Percentiles rank a stretch among this genome's conserved stretches.
These are phyloP conservation scores for Sebastes vulpes DNA, from an alignment of 2,797 vertebrate species.

Conservation along the genomic window DNA sequence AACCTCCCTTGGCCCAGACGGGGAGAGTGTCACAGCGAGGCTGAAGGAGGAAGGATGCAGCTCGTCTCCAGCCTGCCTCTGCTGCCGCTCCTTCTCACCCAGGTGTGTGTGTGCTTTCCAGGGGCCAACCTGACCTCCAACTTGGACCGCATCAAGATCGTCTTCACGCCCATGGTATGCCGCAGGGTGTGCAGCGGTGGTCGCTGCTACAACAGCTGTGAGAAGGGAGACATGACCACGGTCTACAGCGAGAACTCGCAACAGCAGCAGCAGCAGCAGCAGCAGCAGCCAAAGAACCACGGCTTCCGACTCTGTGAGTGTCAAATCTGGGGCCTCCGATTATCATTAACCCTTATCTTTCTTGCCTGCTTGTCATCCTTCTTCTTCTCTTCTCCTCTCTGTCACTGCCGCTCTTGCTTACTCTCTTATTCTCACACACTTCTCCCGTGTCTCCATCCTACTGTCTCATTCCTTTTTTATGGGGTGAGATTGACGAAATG, in stretches of 20 bases:
- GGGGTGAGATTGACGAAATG: slow-evolving; percentile 62
- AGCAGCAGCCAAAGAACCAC: slow-evolving; percentile 83
- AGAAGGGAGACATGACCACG: slow-evolving; percentile 94
- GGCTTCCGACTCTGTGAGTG: slow-evolving; percentile 97
- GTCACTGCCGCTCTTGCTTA: slow-evolving; percentile 17
- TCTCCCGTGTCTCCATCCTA: slow-evolving; percentile 37
- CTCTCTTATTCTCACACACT: slow-evolving; percentile 36
- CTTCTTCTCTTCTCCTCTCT: slow-evolving; percentile 2
- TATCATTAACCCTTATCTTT: neutral
- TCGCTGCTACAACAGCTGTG: slow-evolving; percentile 92
- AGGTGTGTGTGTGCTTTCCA: slow-evolving; percentile 83
- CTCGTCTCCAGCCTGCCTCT: slow-evolving; percentile 61
- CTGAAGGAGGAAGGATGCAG: slow-evolving; percentile 80
- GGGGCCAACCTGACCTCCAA: slow-evolving; percentile 93
- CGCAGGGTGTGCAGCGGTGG: slow-evolving; percentile 89
- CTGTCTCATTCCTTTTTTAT: slow-evolving; percentile 53
- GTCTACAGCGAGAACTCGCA: slow-evolving; percentile 92
- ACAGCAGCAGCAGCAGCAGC: slow-evolving; percentile 85
- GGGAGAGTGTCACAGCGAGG: slow-evolving; percentile 72
- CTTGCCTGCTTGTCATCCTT: slow-evolving; percentile 2
- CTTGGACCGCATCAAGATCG: slow-evolving; percentile 95
- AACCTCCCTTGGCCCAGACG: slow-evolving; percentile 76
- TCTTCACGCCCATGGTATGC: slow-evolving; percentile 96
- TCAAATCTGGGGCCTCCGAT: slow-evolving; percentile 23
- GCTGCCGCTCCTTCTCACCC: slow-evolving; percentile 76